These are phyloP conservation scores for Apostichopus leukothele DNA, from an alignment of 53 echinoderm and acorn worm species.

Conservation along the genomic window DNA sequence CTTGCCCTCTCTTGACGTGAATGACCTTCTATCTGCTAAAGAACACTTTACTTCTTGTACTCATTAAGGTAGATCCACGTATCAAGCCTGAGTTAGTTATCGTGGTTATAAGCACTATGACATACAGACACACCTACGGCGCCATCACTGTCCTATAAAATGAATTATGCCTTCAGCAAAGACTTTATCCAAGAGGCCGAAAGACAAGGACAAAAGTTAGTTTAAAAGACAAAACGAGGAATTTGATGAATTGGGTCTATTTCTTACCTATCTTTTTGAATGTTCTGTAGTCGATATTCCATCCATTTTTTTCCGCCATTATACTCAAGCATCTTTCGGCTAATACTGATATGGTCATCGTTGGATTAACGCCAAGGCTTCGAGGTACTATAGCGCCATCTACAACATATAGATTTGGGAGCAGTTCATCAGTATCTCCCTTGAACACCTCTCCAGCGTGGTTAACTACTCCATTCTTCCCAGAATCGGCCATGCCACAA, in stretches of 20 bases:
- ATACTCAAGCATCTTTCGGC: conserved; percentile 67
- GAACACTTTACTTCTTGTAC: too few relatives aligned
- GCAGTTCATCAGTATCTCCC: conserved; percentile 52
- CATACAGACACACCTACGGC: too few relatives aligned
- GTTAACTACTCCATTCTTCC: conserved; percentile 55
- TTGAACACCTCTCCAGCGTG: conserved; percentile 62
- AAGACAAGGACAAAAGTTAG: too few relatives aligned
- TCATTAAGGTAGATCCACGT: too few relatives aligned
- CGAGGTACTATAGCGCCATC: conserved; percentile 69
- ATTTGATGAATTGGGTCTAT: not conserved
- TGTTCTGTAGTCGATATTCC: conserved; percentile 49
- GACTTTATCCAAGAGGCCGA: too few relatives aligned
- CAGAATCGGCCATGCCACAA: conserved; percentile 63
- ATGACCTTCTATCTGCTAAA: too few relatives aligned
- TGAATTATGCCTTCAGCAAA: too few relatives aligned
- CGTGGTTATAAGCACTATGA: too few relatives aligned
- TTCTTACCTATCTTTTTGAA: conserved; percentile 42
- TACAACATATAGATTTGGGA: conserved; percentile 56
- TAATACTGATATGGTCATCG: conserved; percentile 58
- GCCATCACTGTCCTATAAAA: too few relatives aligned
- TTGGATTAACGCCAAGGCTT: conserved; percentile 66
- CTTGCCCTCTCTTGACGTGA: too few relatives aligned
- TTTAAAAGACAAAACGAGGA: not conserved
- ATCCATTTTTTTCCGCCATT: conserved; percentile 54
- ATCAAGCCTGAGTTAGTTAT: too few relatives aligned